Evolutionary conservation across 2,113 vertebrate species (phyloP), one percentile per base, ranked within the genome.

Genomic region (Sinocyclocheilus anophthalmus): DNA sequence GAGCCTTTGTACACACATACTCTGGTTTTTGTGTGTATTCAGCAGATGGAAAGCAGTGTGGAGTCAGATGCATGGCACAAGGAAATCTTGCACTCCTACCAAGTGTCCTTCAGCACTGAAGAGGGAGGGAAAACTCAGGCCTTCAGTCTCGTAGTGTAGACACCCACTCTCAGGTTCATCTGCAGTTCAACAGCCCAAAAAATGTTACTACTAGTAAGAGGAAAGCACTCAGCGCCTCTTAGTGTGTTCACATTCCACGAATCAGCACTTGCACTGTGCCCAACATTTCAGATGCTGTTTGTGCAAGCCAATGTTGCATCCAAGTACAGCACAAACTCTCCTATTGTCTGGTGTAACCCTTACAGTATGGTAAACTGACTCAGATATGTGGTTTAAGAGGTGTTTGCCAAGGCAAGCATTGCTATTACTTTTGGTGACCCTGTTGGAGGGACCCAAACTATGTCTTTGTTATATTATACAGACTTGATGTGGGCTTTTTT

Each of bases 21-120:
- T 18, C 3, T 8, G 1, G 26, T 33, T 55, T 42, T 61, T n/a
- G 48, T 45, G 30, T 48, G 14, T 76, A 2, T 63, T 37, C 3
- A 26, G 8, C 79, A 50, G 57, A 63, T 61, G 50, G 57, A 45
- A 18, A 24, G 57, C 55, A 65, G 20, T 45, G 79, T 81, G 79
- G 39, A 65, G 79, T 59, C 79, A 81, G 79, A 48, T 81, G 37
- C 59, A 67, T 67, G 79, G 59, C 61, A 81, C 79, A 4, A 24
- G 24, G 39, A 85, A 57, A 70, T 86, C 85, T 84, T 22, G 85
- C 72, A 87, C 87, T 87, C 20, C 73, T 13, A 3, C 85, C 20
- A 84, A 83, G 85, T 70, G 42, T 83, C 45, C 50, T 70, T 73
- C 48, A 72, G 67, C 50, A 37, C 70, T 53, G 20, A 24, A 83